Evolutionary conservation across 2,888 invertebrate species (phyloP).

Genomic region (Choristoneura rosaceana): DNA sequence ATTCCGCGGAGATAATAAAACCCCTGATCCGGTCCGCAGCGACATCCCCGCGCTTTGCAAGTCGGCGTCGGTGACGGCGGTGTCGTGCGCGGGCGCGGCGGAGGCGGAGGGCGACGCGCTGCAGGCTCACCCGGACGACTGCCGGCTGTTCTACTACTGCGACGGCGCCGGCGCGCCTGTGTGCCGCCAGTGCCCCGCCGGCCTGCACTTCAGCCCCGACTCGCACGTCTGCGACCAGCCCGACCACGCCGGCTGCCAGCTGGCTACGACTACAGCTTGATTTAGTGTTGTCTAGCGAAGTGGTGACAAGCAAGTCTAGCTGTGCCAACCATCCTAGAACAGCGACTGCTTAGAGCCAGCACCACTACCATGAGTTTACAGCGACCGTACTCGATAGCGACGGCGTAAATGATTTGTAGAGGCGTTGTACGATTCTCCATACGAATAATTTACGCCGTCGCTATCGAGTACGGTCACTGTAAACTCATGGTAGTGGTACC

Average conservation of each 20-base stretch:
- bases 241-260: slow-evolving; percentile 49
- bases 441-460: too few relatives aligned
- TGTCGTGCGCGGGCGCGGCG: slow-evolving; percentile 48
- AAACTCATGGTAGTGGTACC: too few relatives aligned
- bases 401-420: too few relatives aligned
- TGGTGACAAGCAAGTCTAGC: too few relatives aligned
- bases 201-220: slow-evolving; percentile 55
- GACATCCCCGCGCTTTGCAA: slow-evolving; percentile 49
- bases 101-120: slow-evolving; percentile 47
- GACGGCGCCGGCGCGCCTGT: slow-evolving; percentile 45
- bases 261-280: not conserved
- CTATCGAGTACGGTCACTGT: too few relatives aligned
- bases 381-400: too few relatives aligned
- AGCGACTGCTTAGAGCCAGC: too few relatives aligned
- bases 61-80: slow-evolving; percentile 48
- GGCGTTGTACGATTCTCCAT: too few relatives aligned
- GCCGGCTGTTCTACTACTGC: slow-evolving; percentile 60
- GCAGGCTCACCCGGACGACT: slow-evolving; percentile 57
- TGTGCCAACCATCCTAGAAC: too few relatives aligned
- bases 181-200: slow-evolving; percentile 56
- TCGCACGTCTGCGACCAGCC: slow-evolving; percentile 55
- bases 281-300: not conserved
- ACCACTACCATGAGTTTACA: too few relatives aligned
- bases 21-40: not conserved
- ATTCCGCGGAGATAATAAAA: not conserved